Percentiles rank a stretch among this genome's conserved stretches.
Evolutionary conservation across 2,113 vertebrate species (phyloP).

Genomic region (Camarhynchus parvulus): DNA sequence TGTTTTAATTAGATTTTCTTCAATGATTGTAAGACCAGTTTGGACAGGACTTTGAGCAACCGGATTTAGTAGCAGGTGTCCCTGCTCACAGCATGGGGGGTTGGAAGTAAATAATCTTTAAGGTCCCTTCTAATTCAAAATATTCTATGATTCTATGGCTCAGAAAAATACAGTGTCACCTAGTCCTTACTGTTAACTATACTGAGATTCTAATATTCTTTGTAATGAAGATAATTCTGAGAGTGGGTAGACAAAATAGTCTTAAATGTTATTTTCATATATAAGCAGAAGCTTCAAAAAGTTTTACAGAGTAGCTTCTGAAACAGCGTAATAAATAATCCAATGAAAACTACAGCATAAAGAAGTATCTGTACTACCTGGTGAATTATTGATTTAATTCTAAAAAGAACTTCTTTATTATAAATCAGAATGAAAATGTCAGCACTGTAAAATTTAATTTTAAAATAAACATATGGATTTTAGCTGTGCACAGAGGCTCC

Average conservation of each 20-base stretch:
- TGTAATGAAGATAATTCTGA: neutral
- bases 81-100: fast-evolving
- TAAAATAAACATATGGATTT: neutral
- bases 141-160: neutral
- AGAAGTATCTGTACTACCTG: neutral
- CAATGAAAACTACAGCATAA: neutral
- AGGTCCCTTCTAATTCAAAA: neutral
- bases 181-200: neutral
- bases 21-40: neutral
- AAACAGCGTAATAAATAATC: neutral
- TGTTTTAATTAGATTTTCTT: neutral
- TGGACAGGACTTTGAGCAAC: neutral
- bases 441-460: neutral
- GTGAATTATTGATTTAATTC: neutral
- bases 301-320: neutral
- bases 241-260: neutral
- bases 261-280: neutral
- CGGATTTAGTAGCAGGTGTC: neutral
- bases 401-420: neutral
- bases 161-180: neutral
- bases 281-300: neutral
- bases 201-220: neutral
- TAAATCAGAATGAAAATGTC: neutral
- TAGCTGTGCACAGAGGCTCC: neutral
- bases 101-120: neutral